Conservation (phyloP, 2,797 vertebrate genomes). For the Acridotheres tristis region DNA sequence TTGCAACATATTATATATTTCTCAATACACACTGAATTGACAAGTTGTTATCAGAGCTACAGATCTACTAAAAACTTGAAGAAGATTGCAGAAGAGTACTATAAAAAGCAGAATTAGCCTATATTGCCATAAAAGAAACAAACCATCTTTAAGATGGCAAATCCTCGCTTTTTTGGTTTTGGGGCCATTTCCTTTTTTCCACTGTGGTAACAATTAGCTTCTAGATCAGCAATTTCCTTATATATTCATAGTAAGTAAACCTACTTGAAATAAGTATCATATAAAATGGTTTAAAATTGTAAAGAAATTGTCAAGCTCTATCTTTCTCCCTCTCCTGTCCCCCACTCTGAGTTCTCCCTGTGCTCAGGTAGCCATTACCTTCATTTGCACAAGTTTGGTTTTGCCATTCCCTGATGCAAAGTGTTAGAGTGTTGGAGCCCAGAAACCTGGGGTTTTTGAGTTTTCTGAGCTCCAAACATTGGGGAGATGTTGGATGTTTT, state of each 20-base stretch:
- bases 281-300: neutral
- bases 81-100: neutral
- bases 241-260: neutral
- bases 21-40: neutral
- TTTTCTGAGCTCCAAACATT: neutral
- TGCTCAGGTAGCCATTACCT: neutral
- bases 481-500: neutral
- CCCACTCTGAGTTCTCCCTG: neutral
- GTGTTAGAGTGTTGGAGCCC: no score
- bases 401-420: neutral
- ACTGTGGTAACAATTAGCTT: neutral
- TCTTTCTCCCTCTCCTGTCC: neutral
- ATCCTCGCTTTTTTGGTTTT: neutral
- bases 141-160: neutral
- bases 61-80: neutral
- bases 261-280: neutral
- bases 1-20: neutral
- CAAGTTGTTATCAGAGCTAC: neutral
- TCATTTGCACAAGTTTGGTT: neutral
- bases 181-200: rapidly evolving
- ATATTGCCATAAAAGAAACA: neutral
- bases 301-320: neutral
- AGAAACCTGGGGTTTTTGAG: no score
- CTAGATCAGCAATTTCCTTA: neutral
- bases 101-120: neutral